Percentiles rank a stretch among this genome's conserved stretches.
Evolutionary conservation across 1,140 invertebrate genomes (phyloP).

Genomic region (Protaetia brevitarsis): DNA sequence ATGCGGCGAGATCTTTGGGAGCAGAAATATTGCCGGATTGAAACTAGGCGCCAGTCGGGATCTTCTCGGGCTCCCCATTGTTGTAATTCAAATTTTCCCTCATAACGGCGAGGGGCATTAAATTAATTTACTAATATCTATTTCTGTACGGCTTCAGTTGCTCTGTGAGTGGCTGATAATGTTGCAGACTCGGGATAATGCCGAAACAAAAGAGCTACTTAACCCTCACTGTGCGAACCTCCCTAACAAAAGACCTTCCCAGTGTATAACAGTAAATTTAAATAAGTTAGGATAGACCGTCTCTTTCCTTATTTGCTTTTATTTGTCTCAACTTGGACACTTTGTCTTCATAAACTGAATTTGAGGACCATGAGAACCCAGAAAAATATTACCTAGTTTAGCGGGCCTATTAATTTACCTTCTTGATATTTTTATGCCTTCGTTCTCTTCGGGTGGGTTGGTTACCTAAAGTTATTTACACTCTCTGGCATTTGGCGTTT

Average conservation of each 20-base stretch:
- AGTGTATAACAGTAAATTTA: slow-evolving; percentile 34
- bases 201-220: slow-evolving; percentile 31
- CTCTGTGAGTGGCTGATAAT: slow-evolving; percentile 30
- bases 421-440: not conserved
- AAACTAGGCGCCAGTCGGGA: not conserved
- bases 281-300: slow-evolving; percentile 33
- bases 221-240: slow-evolving; percentile 20
- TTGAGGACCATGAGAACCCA: not conserved
- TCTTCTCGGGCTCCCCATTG: not conserved
- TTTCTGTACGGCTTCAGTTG: slow-evolving; percentile 28
- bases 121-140: slow-evolving; percentile 33
- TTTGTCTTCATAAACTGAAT: slow-evolving; percentile 32
- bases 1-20: not conserved
- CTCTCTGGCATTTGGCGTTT: too few relatives aligned
- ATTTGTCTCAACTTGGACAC: slow-evolving; percentile 32
- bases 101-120: slow-evolving; percentile 23
- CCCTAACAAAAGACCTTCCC: slow-evolving; percentile 29
- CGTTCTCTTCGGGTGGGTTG: too few relatives aligned
- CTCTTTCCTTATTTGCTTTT: slow-evolving; percentile 27
- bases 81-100: slow-evolving; percentile 21
- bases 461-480: too few relatives aligned
- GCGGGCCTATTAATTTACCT: not conserved
- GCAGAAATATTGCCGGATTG: not conserved
- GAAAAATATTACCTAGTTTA: slow-evolving; percentile 11
- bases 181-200: slow-evolving; percentile 30